A percentile compares a stretch with the other conserved stretches of the same genome.
phyloP scores from a whole-genome alignment of 2,888 invertebrate species.

The Microctonus brassicae region DNA sequence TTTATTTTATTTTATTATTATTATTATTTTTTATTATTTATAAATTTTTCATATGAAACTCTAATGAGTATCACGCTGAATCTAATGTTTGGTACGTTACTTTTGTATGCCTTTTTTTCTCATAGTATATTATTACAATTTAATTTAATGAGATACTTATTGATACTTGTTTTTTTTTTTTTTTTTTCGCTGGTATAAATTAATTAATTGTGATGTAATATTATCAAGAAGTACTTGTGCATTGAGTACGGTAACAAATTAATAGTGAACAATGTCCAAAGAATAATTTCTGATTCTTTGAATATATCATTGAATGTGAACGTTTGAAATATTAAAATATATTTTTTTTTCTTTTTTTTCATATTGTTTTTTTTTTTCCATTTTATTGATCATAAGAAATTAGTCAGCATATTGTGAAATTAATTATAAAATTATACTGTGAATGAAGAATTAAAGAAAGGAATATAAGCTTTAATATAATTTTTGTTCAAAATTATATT shows the following conservation, averaged over 20 bases:
- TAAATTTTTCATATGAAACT: not conserved
- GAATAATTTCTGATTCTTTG: too few species aligned
- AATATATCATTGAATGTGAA: too few species aligned
- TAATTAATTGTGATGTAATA: not conserved
- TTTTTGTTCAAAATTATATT: not conserved
- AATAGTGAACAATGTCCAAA: too few species aligned
- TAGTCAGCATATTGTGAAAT: not conserved
- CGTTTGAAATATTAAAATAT: too few species aligned
- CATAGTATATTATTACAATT: not conserved
- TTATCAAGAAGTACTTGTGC: too few species aligned
- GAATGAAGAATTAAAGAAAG: not conserved
- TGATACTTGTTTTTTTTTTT: not conserved
- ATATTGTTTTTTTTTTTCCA: not conserved
- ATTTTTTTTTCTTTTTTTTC: not conserved
- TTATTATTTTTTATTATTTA: not conserved
- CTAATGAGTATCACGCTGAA: not conserved
- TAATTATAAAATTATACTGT: not conserved
- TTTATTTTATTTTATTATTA: slow-evolving; percentile 5
- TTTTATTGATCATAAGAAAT: not conserved
- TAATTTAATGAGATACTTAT: not conserved
- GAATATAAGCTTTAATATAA: not conserved
- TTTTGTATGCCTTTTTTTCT: not conserved
- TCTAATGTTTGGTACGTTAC: not conserved
- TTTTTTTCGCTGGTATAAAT: not conserved
- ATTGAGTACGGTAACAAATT: too few species aligned